phyloP scores from a whole-genome alignment of 2,797 vertebrate genomes.

The Otolemur crassicaudatus region DNA sequence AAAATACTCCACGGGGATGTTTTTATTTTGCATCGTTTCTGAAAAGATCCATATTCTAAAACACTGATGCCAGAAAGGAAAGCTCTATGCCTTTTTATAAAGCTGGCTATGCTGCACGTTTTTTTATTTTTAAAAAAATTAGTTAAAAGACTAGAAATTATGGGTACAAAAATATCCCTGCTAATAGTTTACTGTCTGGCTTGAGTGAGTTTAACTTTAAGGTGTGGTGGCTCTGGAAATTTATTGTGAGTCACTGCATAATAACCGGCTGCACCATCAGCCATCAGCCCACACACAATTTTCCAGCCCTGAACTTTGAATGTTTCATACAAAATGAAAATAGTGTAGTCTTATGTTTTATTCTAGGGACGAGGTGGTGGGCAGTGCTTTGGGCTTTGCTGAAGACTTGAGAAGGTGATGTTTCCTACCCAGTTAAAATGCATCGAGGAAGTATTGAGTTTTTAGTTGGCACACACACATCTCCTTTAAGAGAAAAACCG shows the following conservation, averaged over 20 bases:
- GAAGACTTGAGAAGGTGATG: constrained; percentile 68
- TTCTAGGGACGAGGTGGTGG: constrained; percentile 72
- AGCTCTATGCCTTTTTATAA: constrained; percentile 60
- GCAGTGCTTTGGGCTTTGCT: constrained; percentile 60
- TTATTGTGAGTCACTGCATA: constrained; percentile 88
- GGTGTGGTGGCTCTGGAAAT: constrained; percentile 90
- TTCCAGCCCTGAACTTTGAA: constrained; percentile 87
- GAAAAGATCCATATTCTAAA: constrained; percentile 64
- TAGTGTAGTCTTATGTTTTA: constrained; percentile 72
- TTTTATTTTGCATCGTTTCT: constrained; percentile 77
- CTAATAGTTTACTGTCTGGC: constrained; percentile 86
- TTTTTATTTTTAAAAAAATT: constrained; percentile 31
- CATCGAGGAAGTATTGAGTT: constrained; percentile 45
- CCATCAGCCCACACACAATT: constrained; percentile 87
- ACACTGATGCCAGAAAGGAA: constrained; percentile 50
- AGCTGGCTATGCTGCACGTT: constrained; percentile 48
- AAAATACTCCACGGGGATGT: constrained; percentile 66
- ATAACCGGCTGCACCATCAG: constrained; percentile 87
- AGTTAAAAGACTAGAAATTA: constrained; percentile 79
- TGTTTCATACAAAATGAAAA: constrained; percentile 87
- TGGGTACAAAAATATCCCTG: constrained; percentile 74
- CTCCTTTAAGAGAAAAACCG: constrained; percentile 38
- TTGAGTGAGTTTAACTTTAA: constrained; percentile 87
- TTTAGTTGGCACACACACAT: constrained; percentile 37
- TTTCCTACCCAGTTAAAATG: constrained; percentile 62